Evolutionary conservation across 1,140 invertebrate genomes (phyloP).

Genomic region (Chrysopa pallens): DNA sequence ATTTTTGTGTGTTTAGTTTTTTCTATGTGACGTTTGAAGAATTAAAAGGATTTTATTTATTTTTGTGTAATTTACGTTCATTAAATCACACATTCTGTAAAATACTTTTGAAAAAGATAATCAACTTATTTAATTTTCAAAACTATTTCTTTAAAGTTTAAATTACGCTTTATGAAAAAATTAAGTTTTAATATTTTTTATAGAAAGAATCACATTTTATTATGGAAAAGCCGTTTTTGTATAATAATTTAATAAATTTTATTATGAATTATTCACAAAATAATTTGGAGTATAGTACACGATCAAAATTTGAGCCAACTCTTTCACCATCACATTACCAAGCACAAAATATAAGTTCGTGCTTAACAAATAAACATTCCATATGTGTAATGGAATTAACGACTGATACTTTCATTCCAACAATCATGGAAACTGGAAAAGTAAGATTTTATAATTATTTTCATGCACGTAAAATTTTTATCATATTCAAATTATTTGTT

Average conservation of each 20-base stretch:
- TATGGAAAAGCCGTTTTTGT: slow-evolving; percentile 35
- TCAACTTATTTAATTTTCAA: background rate
- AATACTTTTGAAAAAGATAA: too few relatives aligned
- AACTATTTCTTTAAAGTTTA: too few relatives aligned
- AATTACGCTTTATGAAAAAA: too few relatives aligned
- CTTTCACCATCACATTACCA: too few relatives aligned
- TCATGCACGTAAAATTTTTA: slow-evolving; percentile 1
- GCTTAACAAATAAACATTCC: slow-evolving; percentile 2
- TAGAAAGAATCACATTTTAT: slow-evolving; percentile 50
- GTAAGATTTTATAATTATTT: slow-evolving; percentile 9
- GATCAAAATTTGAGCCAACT: slow-evolving; percentile 6
- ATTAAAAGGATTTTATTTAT: too few relatives aligned
- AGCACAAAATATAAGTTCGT: too few relatives aligned
- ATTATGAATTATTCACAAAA: slow-evolving; percentile 43
- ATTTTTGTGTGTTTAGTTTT: too few relatives aligned
- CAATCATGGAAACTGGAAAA: slow-evolving; percentile 22
- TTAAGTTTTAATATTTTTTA: slow-evolving; percentile 13
- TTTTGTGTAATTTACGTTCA: too few relatives aligned
- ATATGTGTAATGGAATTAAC: slow-evolving; percentile 37
- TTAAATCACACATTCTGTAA: too few relatives aligned
- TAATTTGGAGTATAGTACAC: slow-evolving; percentile 27
- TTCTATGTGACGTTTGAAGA: too few relatives aligned
- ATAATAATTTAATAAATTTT: slow-evolving; percentile 35
- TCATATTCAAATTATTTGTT: background rate
- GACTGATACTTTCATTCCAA: slow-evolving; percentile 27